Evolutionary conservation across 2,113 vertebrate species (phyloP).

Genomic region (Lota lota): DNA sequence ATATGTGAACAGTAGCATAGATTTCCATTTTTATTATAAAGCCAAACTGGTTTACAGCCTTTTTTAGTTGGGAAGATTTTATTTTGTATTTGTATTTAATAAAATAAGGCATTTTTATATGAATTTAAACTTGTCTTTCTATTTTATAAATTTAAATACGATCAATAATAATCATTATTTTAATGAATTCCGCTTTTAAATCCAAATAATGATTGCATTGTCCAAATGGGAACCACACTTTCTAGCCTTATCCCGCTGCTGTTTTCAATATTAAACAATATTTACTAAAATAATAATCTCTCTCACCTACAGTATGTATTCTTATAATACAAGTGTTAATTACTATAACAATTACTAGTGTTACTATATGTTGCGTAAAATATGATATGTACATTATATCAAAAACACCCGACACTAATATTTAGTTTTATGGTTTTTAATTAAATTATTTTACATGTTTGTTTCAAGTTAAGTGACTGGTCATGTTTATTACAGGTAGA

Average conservation of each 20-base stretch:
- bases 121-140: conserved; percentile 4
- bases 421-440: conserved; percentile 40
- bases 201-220: too few relatives aligned
- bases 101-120: conserved; percentile 63
- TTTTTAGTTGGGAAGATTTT: conserved; percentile 42
- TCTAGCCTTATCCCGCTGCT: too few relatives aligned
- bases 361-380: neutral
- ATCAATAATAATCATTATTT: too few relatives aligned
- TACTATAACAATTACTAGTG: too few relatives aligned
- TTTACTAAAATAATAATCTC: too few relatives aligned
- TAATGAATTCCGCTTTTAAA: too few relatives aligned
- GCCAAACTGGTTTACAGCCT: conserved; percentile 59
- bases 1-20: conserved; percentile 35
- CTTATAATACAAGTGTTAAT: too few relatives aligned
- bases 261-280: too few relatives aligned
- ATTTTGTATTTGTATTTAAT: conserved; percentile 71
- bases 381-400: neutral
- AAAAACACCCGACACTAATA: conserved; percentile 2
- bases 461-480: conserved; percentile 71
- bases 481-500: conserved; percentile 65
- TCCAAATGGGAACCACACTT: too few relatives aligned
- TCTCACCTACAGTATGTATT: too few relatives aligned
- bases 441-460: conserved; percentile 42
- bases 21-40: conserved; percentile 43
- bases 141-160: neutral